phyloP scores from a whole-genome alignment of 2,888 invertebrate species.

The Hydrotaea cyrtoneurina region DNA sequence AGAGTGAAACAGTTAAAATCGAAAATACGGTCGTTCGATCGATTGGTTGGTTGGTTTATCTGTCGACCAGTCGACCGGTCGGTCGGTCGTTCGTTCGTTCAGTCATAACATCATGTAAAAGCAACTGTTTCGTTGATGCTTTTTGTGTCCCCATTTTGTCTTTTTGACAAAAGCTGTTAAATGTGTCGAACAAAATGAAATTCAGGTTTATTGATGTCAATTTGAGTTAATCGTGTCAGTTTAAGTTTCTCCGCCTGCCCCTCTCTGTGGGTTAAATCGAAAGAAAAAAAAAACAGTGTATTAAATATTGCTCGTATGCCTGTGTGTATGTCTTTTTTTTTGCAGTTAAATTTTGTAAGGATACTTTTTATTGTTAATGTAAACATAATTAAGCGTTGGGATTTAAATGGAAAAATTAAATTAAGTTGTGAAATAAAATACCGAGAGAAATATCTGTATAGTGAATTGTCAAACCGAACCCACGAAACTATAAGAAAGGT shows the following conservation, averaged over 20 bases:
- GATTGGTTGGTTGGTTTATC: not conserved
- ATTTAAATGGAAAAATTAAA: not conserved
- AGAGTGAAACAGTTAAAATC: constrained; percentile 12
- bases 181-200: constrained; percentile 19
- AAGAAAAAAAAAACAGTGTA: not conserved
- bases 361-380: not conserved
- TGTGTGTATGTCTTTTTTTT: not conserved
- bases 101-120: constrained; percentile 17
- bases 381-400: not conserved
- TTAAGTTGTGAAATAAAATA: no score
- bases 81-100: not conserved
- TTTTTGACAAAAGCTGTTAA: constrained; percentile 5
- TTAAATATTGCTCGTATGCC: not conserved
- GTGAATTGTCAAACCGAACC: no score
- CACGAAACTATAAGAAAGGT: no score
- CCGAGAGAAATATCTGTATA: no score
- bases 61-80: no score
- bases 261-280: not conserved
- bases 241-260: not conserved
- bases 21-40: constrained; percentile 5
- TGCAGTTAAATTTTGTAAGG: not conserved
- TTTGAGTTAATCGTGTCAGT: constrained; percentile 2
- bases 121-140: constrained; percentile 4
- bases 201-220: constrained; percentile 37
- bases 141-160: constrained; percentile 17